Conservation (phyloP, 1,140 invertebrate genomes). For the Aphis gossypii region DNA sequence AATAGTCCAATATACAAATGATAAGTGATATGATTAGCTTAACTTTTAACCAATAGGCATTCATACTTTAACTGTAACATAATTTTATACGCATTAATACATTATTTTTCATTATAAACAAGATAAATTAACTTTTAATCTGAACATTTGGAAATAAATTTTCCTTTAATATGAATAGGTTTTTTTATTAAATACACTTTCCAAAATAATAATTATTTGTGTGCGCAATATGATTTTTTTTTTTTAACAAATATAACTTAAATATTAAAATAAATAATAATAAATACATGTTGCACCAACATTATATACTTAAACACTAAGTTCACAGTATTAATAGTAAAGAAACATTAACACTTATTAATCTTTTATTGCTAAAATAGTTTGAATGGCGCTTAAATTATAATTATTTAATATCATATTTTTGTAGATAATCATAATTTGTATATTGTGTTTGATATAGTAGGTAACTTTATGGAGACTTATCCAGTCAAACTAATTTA, state of each 20-base stretch:
- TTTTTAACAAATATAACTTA: background rate
- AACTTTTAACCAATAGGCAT: background rate
- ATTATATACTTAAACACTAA: background rate
- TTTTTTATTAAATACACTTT: background rate
- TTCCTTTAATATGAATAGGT: background rate
- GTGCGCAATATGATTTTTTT: background rate
- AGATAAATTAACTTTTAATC: background rate
- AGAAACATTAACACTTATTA: background rate
- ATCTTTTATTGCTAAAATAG: conserved; percentile 35
- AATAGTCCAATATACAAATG: background rate
- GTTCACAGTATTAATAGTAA: background rate
- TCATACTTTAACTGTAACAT: background rate
- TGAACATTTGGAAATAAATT: too few relatives aligned
- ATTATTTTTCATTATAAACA: background rate
- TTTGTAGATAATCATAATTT: background rate
- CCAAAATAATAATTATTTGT: background rate
- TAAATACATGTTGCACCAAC: conserved; percentile 15
- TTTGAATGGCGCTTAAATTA: conserved; percentile 28
- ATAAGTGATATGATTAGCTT: background rate
- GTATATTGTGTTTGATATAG: background rate
- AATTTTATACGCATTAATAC: background rate
- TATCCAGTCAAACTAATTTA: background rate
- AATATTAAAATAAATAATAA: background rate
- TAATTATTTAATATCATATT: background rate
- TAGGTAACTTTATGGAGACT: conserved; percentile 13